Evolutionary conservation across 2,888 invertebrate species (phyloP).

Genomic region (Pristionchus japonicus): DNA sequence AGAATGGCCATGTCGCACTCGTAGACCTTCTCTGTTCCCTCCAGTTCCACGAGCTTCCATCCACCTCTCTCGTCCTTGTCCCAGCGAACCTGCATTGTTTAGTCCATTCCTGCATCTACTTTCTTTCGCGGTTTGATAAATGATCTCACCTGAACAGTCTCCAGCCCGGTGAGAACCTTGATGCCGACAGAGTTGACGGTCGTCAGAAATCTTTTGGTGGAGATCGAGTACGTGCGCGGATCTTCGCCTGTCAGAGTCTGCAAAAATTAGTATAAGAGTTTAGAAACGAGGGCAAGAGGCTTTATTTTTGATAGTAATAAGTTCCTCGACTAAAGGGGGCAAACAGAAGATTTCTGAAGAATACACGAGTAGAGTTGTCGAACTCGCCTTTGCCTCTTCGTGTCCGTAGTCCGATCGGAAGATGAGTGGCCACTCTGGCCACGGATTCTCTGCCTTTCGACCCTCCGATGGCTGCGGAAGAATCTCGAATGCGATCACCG

Average conservation of each 20-base stretch:
- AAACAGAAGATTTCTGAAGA: no score
- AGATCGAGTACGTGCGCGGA: constrained; percentile 91
- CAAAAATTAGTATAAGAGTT: no score
- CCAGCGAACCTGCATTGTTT: constrained; percentile 50
- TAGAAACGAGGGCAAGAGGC: no score
- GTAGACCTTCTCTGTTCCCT: constrained; percentile 84
- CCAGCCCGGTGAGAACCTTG: constrained; percentile 84
- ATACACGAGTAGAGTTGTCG: no score
- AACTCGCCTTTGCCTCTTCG: constrained; percentile 92
- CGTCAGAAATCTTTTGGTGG: constrained; percentile 82
- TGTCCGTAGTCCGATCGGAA: constrained; percentile 98
- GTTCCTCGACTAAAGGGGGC: no score
- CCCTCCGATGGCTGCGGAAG: constrained; percentile 89
- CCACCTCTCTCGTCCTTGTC: constrained; percentile 80
- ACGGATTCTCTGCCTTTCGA: constrained; percentile 91
- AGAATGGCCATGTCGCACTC: constrained; percentile 90
- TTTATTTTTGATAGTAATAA: no score
- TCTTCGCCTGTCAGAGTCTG: constrained; percentile 84
- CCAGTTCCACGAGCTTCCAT: constrained; percentile 92
- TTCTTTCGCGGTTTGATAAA: no score
- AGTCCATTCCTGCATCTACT: background rate
- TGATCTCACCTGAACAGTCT: constrained; percentile 91
- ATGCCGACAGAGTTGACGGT: constrained; percentile 65
- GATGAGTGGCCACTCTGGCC: constrained; percentile 98
- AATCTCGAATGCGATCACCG: constrained; percentile 96